These are phyloP conservation scores for Archips crataeganus DNA, from an alignment of 2,888 invertebrate species.

Conservation along the genomic window DNA sequence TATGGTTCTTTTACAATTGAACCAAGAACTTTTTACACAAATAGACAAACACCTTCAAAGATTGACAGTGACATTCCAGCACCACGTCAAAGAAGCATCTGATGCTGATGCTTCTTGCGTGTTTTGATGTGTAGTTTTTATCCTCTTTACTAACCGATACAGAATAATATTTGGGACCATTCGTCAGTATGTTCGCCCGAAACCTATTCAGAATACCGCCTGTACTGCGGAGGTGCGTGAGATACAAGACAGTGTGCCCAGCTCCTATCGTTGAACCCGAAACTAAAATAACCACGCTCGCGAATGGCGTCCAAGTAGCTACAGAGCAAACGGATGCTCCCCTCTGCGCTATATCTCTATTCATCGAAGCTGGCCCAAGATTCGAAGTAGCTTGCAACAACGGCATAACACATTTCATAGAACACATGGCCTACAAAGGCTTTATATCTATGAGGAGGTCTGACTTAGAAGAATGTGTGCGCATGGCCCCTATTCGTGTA, in stretches of 20 bases:
- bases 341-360: constrained; percentile 60
- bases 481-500: constrained; percentile 54
- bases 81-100: not conserved
- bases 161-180: not conserved
- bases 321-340: constrained; percentile 58
- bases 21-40: no score
- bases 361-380: constrained; percentile 65
- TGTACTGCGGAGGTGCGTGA: not conserved
- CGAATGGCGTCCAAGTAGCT: constrained; percentile 66
- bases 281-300: constrained; percentile 49
- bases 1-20: no score
- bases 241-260: not conserved
- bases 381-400: constrained; percentile 64
- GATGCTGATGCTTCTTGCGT: no score
- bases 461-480: constrained; percentile 51
- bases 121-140: not conserved
- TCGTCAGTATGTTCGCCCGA: not conserved
- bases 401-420: constrained; percentile 72
- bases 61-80: not conserved
- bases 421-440: constrained; percentile 71
- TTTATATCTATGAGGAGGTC: constrained; percentile 49
- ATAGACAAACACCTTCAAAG: no score
- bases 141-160: not conserved
- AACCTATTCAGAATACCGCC: not conserved
- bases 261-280: not conserved